phyloP scores from a whole-genome alignment of 1,140 invertebrate species.

The Heliconius melpomene region DNA sequence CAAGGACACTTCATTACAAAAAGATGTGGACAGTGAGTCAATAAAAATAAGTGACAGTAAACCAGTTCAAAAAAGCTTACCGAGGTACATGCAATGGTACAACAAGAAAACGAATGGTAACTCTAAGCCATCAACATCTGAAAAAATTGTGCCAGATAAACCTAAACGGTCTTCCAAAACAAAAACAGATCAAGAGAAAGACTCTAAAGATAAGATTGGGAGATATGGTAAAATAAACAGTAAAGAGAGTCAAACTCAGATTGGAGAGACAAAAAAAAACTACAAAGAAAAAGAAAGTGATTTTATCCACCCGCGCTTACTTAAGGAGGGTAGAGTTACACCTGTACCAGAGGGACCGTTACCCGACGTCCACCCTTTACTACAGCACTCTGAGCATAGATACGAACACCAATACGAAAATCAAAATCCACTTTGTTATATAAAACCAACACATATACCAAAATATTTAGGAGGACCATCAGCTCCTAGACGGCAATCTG shows the following conservation, averaged over 20 bases:
- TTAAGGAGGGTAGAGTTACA: conserved; percentile 77
- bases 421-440: conserved; percentile 83
- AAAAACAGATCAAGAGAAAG: conserved; percentile 69
- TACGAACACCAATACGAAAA: conserved; percentile 85
- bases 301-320: conserved; percentile 71
- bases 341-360: conserved; percentile 76
- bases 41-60: conserved; percentile 55
- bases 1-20: background rate
- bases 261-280: conserved; percentile 76
- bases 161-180: conserved; percentile 78
- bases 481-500: conserved; percentile 62
- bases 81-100: conserved; percentile 87
- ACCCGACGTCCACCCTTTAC: conserved; percentile 84
- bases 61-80: conserved; percentile 77
- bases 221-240: conserved; percentile 72
- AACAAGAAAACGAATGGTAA: conserved; percentile 68
- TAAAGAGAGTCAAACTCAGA: conserved; percentile 65
- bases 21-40: conserved; percentile 44
- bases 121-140: conserved; percentile 56
- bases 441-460: conserved; percentile 84
- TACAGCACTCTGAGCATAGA: conserved; percentile 89
- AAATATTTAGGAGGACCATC: conserved; percentile 84
- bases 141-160: conserved; percentile 72
- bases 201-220: conserved; percentile 55
- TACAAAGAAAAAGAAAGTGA: conserved; percentile 78